Conservation (phyloP, 1,140 invertebrate species). For the Leptinotarsa defecta region DNA sequence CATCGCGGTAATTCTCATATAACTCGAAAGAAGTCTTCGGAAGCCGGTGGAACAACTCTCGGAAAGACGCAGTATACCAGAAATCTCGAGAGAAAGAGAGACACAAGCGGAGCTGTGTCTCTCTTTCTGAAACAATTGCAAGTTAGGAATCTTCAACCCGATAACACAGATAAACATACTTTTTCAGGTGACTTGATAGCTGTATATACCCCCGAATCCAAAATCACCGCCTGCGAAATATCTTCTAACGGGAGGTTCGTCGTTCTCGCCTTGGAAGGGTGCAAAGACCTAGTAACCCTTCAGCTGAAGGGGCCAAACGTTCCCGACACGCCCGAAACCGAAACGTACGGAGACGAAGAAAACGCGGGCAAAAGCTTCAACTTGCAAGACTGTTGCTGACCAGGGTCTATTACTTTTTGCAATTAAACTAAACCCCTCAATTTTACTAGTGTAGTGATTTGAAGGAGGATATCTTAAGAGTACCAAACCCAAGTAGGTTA, state of each 20-base stretch:
- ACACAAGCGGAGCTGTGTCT: too few species aligned
- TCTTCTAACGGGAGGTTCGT: constrained; percentile 72
- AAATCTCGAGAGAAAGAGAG: too few species aligned
- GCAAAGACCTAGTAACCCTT: constrained; percentile 67
- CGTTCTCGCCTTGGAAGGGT: constrained; percentile 69
- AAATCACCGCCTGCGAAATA: constrained; percentile 77
- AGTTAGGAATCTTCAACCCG: too few species aligned
- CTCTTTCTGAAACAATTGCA: too few species aligned
- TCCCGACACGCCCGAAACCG: constrained; percentile 51
- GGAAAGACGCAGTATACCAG: too few species aligned
- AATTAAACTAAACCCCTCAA: constrained; percentile 1
- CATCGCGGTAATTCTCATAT: too few species aligned
- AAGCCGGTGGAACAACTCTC: too few species aligned
- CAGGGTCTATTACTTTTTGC: constrained; percentile 30
- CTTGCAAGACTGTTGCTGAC: constrained; percentile 58
- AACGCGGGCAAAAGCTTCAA: constrained; percentile 60
- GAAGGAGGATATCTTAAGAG: constrained; percentile 22
- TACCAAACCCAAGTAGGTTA: too few species aligned
- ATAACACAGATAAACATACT: background rate
- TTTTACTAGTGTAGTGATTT: constrained; percentile 5
- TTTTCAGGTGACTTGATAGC: constrained; percentile 72
- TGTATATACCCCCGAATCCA: constrained; percentile 75
- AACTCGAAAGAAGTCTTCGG: too few species aligned
- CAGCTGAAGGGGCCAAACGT: constrained; percentile 63
- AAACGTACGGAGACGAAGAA: constrained; percentile 58